Conservation (phyloP, 2,797 vertebrate species). For the Mormyrops boulengeri region DNA sequence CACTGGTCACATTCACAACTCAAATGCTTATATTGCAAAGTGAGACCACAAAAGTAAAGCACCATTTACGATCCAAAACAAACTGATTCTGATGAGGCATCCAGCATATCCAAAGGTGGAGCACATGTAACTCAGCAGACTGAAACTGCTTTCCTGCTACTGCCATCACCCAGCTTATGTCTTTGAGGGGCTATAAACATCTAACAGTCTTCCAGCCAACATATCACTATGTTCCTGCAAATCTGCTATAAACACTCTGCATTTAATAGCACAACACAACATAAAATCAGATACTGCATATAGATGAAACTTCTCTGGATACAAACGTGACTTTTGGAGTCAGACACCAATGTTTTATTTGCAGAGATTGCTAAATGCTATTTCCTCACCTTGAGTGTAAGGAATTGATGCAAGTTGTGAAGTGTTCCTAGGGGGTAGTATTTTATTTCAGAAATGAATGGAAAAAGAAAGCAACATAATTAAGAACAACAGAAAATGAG, state of each 20-base stretch:
- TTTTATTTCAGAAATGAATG: slow-evolving; percentile 50
- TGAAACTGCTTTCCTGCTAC: not conserved
- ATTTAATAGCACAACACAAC: not conserved
- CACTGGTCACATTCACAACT: not conserved
- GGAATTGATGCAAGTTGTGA: slow-evolving; percentile 58
- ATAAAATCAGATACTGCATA: not conserved
- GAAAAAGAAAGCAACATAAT: slow-evolving; percentile 45
- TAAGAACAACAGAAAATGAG: slow-evolving; percentile 48
- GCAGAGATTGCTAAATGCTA: slow-evolving; percentile 36
- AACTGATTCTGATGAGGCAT: not conserved
- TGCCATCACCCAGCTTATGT: not conserved
- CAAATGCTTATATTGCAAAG: not conserved
- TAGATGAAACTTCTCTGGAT: not conserved
- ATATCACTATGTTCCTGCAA: not conserved
- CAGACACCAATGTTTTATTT: slow-evolving; percentile 38
- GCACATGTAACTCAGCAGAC: not conserved
- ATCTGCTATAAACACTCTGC: not conserved
- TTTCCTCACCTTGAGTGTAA: slow-evolving; percentile 67
- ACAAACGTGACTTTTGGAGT: not conserved
- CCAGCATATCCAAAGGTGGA: not conserved
- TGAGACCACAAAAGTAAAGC: not conserved
- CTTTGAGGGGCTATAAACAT: not conserved
- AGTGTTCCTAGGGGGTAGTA: slow-evolving; percentile 56
- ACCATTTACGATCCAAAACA: not conserved
- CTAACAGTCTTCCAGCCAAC: not conserved